Conservation (phyloP, 2,797 vertebrate genomes). For the Mormyrops attenuatus region DNA sequence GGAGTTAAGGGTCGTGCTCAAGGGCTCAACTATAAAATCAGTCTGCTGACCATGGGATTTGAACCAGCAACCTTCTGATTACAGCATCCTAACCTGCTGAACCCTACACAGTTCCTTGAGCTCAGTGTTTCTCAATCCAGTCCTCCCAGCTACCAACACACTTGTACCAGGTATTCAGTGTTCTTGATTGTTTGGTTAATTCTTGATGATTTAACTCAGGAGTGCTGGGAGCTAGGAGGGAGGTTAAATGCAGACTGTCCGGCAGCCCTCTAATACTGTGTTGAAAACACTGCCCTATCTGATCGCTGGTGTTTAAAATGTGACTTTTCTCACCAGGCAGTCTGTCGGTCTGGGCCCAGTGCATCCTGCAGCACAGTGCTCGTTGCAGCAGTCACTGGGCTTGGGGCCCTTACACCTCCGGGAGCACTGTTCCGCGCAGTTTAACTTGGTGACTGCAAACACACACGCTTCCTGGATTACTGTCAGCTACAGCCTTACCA, state of each 20-base stretch:
- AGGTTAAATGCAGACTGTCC: not conserved
- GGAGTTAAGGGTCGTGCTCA: not conserved
- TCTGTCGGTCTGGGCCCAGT: constrained; percentile 84
- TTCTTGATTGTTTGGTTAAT: not conserved
- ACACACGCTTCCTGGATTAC: not conserved
- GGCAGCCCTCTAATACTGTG: not conserved
- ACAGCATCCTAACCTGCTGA: not conserved
- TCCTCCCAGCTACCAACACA: not conserved
- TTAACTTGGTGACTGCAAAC: constrained; percentile 79
- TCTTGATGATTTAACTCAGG: not conserved
- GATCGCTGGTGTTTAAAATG: not conserved
- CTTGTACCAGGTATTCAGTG: not conserved
- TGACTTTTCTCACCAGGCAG: constrained; percentile 77
- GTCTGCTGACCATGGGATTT: not conserved
- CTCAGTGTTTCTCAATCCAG: not conserved
- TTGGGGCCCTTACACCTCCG: constrained; percentile 81
- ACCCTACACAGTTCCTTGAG: not conserved
- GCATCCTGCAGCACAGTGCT: constrained; percentile 90
- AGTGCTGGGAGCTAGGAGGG: not conserved
- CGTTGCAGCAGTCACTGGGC: constrained; percentile 90
- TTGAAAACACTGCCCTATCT: not conserved
- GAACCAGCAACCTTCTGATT: not conserved
- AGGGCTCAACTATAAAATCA: not conserved
- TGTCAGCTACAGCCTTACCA: not conserved
- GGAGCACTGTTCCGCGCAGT: constrained; percentile 91